Conservation (phyloP, 2,113 vertebrate species). For the Nothocercus nigrocapillus region DNA sequence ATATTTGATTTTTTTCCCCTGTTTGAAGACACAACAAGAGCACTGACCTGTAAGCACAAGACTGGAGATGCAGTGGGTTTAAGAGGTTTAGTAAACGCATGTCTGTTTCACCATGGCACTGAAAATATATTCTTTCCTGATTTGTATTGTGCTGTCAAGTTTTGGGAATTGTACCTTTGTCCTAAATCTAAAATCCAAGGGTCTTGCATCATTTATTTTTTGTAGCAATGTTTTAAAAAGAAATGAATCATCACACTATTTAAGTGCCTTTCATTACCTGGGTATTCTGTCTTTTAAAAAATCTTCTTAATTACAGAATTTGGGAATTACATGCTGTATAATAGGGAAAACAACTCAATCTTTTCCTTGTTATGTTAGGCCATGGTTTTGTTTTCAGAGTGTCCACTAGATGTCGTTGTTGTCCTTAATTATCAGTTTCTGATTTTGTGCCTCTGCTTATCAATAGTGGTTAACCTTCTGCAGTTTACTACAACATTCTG, state of each 20-base stretch:
- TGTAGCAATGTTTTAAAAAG: neutral
- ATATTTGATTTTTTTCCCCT: neutral
- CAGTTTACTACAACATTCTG: neutral
- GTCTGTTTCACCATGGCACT: neutral
- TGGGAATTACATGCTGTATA: accelerated
- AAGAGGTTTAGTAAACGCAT: neutral
- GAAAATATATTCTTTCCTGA: neutral
- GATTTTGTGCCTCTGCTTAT: neutral
- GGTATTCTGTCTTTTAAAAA: neutral
- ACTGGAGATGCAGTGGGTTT: neutral
- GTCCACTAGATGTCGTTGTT: conserved; percentile 80
- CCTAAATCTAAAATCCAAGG: neutral
- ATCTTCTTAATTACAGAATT: neutral
- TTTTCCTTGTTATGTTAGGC: neutral
- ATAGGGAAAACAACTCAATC: too few species aligned
- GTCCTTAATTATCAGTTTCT: conserved; percentile 26
- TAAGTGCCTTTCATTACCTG: neutral
- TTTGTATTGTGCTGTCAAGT: neutral
- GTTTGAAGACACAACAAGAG: neutral
- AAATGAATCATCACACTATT: neutral
- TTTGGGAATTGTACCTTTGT: neutral
- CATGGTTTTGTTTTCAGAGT: neutral
- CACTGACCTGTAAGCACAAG: neutral
- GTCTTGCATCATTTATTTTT: neutral
- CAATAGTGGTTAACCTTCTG: neutral